phyloP scores from a whole-genome alignment of 1,140 invertebrate species.

The Trichoplusia ni region DNA sequence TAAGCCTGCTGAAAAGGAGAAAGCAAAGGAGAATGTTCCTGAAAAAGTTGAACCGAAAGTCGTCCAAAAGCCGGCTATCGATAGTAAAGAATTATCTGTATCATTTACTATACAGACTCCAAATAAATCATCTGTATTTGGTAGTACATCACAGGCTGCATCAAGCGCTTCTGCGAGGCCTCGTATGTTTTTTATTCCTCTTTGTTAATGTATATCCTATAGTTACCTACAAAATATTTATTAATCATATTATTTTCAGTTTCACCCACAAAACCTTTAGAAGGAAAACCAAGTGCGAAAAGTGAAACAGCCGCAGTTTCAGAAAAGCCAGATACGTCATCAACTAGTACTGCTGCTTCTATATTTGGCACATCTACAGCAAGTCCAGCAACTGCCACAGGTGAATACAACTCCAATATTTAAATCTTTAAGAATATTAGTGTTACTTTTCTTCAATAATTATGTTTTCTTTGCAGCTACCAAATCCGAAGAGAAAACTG shows the following conservation, averaged over 20 bases:
- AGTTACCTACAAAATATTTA: neutral
- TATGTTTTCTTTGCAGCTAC: slow-evolving; percentile 38
- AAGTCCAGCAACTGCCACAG: slow-evolving; percentile 35
- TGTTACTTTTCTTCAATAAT: neutral
- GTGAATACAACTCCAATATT: slow-evolving; percentile 21
- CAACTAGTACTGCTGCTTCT: slow-evolving; percentile 38
- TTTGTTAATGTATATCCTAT: too few relatives aligned
- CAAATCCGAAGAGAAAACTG: slow-evolving; percentile 32
- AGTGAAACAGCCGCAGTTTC: slow-evolving; percentile 19
- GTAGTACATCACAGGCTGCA: slow-evolving; percentile 25
- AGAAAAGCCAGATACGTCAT: slow-evolving; percentile 36
- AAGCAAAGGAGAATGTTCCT: slow-evolving; percentile 53
- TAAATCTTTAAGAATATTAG: neutral
- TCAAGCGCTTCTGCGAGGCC: neutral
- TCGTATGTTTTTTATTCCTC: slow-evolving; percentile 4
- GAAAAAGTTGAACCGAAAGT: slow-evolving; percentile 34
- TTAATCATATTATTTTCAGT: slow-evolving; percentile 35
- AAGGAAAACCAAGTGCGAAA: slow-evolving; percentile 40
- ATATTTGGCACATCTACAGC: slow-evolving; percentile 44
- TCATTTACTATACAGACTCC: slow-evolving; percentile 39
- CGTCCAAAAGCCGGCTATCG: slow-evolving; percentile 28
- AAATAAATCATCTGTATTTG: slow-evolving; percentile 36
- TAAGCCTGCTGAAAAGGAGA: slow-evolving; percentile 42
- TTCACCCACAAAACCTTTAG: slow-evolving; percentile 46
- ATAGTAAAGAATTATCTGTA: slow-evolving; percentile 50